These are phyloP conservation scores for Redunca redunca DNA, from an alignment of 2,113 vertebrate species.

Conservation along the genomic window DNA sequence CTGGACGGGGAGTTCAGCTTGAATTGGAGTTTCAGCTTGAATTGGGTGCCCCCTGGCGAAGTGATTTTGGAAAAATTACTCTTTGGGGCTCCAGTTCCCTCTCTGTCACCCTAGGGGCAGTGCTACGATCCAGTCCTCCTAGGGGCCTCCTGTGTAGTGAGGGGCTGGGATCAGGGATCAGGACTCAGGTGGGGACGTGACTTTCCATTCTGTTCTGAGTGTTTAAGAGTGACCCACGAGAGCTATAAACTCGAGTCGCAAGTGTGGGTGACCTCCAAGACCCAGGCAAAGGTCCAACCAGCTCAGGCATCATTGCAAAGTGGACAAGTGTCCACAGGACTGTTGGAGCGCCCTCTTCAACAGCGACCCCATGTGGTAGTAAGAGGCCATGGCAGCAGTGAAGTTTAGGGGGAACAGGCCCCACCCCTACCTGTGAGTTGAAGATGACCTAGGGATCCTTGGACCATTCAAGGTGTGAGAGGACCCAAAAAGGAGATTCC, in stretches of 20 bases:
- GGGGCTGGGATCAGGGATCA: background rate
- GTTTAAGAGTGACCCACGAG: background rate
- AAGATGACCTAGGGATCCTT: background rate
- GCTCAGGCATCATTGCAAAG: background rate
- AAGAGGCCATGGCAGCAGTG: background rate
- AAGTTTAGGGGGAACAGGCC: background rate
- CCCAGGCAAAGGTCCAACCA: accelerated
- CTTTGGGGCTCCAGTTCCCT: background rate
- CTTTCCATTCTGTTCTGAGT: background rate
- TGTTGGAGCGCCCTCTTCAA: accelerated
- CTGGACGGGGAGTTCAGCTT: background rate
- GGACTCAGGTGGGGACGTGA: background rate
- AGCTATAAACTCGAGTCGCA: background rate
- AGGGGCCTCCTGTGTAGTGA: background rate
- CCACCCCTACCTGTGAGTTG: no score
- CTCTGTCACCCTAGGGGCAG: background rate
- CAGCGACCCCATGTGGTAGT: background rate
- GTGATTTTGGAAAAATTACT: background rate
- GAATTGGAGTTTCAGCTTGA: background rate
- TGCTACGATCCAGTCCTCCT: accelerated
- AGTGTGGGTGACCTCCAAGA: background rate
- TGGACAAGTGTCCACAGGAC: background rate
- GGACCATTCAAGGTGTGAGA: background rate
- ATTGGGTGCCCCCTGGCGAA: background rate
- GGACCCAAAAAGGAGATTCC: no score